These are phyloP conservation scores for Habropoda laboriosa DNA, from an alignment of 1,140 invertebrate genomes.

Conservation along the genomic window DNA sequence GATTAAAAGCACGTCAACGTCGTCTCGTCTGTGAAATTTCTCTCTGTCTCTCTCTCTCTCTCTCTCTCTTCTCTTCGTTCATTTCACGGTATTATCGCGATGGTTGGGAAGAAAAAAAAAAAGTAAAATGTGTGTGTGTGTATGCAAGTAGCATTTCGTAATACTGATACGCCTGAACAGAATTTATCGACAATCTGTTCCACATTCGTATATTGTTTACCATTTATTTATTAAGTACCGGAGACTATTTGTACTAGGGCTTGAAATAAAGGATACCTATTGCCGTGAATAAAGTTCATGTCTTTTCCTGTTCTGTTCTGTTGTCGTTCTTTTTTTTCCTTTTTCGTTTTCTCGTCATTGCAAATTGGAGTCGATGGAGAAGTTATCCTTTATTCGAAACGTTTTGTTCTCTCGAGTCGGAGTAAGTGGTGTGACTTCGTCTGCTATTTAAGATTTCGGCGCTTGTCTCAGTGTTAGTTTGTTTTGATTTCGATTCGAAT, in stretches of 20 bases:
- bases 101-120: constrained; percentile 14
- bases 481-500: background rate
- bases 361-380: background rate
- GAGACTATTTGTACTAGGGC: constrained; percentile 42
- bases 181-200: constrained; percentile 9
- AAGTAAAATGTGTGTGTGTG: too few relatives aligned
- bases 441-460: background rate
- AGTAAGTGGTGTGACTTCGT: background rate
- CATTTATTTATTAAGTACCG: constrained; percentile 62
- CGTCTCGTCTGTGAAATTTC: background rate
- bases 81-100: background rate
- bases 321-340: background rate
- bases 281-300: too few relatives aligned
- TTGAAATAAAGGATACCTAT: constrained; percentile 30
- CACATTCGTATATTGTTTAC: constrained; percentile 35
- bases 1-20: too few relatives aligned
- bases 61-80: background rate
- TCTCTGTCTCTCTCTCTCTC: too few relatives aligned
- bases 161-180: constrained; percentile 41
- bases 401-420: background rate
- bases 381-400: constrained; percentile 31
- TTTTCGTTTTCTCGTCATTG: background rate
- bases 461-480: background rate
- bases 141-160: constrained; percentile 31
- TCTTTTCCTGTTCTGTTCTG: background rate